phyloP scores from a whole-genome alignment of 2,797 vertebrate genomes.

The Xyrichtys novacula region DNA sequence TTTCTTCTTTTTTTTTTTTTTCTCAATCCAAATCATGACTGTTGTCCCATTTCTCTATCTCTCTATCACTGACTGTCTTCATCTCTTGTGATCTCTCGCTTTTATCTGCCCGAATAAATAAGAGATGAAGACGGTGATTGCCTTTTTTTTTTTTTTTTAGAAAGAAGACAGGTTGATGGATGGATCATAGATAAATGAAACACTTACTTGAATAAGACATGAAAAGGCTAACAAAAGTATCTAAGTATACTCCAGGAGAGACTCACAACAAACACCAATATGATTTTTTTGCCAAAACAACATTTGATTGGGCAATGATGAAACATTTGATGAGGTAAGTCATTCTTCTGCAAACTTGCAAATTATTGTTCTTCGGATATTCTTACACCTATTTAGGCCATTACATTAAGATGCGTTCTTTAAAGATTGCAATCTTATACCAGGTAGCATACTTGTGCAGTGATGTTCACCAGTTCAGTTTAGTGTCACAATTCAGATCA shows the following conservation, averaged over 20 bases:
- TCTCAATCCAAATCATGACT: background rate
- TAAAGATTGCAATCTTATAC: background rate
- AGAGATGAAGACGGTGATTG: conserved; percentile 42
- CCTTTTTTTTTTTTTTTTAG: conserved; percentile 33
- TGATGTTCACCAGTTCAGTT: too few species aligned
- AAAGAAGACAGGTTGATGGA: background rate
- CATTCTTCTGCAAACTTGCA: background rate
- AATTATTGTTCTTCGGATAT: background rate
- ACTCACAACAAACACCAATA: background rate
- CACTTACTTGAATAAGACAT: background rate
- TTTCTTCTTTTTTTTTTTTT: too few species aligned
- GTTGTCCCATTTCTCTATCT: conserved; percentile 19
- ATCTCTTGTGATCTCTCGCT: conserved; percentile 18
- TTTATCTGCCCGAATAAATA: conserved; percentile 42
- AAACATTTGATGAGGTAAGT: background rate
- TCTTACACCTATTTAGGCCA: background rate
- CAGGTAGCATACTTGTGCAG: too few species aligned
- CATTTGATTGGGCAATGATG: too few species aligned
- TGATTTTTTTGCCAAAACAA: conserved; percentile 1
- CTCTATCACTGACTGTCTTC: conserved; percentile 4
- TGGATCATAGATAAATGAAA: conserved; percentile 22
- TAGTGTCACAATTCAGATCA: background rate
- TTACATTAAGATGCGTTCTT: background rate
- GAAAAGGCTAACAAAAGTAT: background rate
- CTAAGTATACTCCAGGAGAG: background rate